Evolutionary conservation across 2,888 invertebrate species (phyloP), one percentile per base, ranked within the genome.

Genomic region (Lasioglossum vierecki): DNA sequence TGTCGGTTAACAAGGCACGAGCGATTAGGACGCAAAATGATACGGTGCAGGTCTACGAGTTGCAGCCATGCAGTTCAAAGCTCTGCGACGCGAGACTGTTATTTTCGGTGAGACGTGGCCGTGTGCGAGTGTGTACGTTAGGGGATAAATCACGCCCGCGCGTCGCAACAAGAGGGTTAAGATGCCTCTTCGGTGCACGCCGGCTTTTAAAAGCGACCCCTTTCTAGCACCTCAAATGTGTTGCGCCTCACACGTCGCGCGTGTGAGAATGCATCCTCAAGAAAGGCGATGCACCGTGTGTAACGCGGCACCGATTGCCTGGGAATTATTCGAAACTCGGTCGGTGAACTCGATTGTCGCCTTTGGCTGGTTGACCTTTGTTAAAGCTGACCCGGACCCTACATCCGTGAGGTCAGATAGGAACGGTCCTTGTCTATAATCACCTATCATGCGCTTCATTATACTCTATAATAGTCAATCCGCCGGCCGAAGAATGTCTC

Each of bases 141-240:
- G 66, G 66, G 66, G 22, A 68, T 68, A 68, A 68, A 68, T 68
- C 66, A 68, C 66, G 66, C 1, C 66, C 66, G 66, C 66, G 66
- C 66, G 66, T 35, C 22, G 66, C 66, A 68, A 39, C 66, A 68
- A 68, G 66, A 68, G 66, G 66, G 66, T 68, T 68, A 68, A 68
- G 66, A 68, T 68, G 66, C 66, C 66, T 68, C 66, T 68, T 39
- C 35, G 66, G 66, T 68, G 66, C 35, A 68, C 66, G 66, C 4
- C 35, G 66, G 66, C 70, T 70, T 70, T 70, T 41, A 70, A 70
- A 70, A 70, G 70, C 70, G 70, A 70, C 70, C 70, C 70, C 70
- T 70, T 70, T 70, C 39, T 41, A 70, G 70, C 70, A 70, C 70
- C 70, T 70, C n/a, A 11, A 70, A 70, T 39, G 70, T 70, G 70